Conservation (phyloP, 2,888 invertebrate species). For the Spilosoma lubricipeda region DNA sequence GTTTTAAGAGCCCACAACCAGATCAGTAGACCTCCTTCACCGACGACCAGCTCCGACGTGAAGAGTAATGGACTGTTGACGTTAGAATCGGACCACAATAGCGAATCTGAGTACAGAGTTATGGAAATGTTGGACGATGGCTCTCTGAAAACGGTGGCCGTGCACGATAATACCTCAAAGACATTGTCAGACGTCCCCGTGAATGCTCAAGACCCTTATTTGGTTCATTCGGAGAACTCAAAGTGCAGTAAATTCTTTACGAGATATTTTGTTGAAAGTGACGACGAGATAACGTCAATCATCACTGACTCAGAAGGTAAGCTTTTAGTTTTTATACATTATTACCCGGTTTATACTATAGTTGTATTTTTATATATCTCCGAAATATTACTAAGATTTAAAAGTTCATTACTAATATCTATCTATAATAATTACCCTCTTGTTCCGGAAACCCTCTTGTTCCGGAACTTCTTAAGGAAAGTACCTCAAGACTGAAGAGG, state of each 20-base stretch:
- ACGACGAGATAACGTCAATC: conserved; percentile 90
- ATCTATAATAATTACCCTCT: too few species aligned
- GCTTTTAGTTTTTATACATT: conserved; percentile 17
- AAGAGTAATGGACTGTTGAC: conserved; percentile 65
- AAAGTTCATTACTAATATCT: too few species aligned
- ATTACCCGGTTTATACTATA: background rate
- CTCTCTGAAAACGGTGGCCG: conserved; percentile 80
- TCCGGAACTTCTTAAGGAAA: too few species aligned
- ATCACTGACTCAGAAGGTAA: conserved; percentile 91
- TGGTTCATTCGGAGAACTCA: conserved; percentile 83
- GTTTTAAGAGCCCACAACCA: conserved; percentile 81
- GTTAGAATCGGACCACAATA: conserved; percentile 75
- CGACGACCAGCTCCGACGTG: conserved; percentile 63
- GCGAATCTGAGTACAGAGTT: conserved; percentile 82
- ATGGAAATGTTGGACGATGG: conserved; percentile 84
- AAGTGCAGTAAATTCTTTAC: conserved; percentile 89
- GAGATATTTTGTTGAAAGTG: conserved; percentile 89
- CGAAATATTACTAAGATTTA: background rate
- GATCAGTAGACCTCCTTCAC: conserved; percentile 74
- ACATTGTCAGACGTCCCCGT: conserved; percentile 81
- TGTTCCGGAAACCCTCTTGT: too few species aligned
- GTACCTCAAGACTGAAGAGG: too few species aligned
- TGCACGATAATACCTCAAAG: conserved; percentile 83
- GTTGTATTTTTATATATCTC: background rate
- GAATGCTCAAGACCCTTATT: conserved; percentile 79